Evolutionary conservation across 2,888 invertebrate species (phyloP).

Genomic region (Melinaea menophilus): DNA sequence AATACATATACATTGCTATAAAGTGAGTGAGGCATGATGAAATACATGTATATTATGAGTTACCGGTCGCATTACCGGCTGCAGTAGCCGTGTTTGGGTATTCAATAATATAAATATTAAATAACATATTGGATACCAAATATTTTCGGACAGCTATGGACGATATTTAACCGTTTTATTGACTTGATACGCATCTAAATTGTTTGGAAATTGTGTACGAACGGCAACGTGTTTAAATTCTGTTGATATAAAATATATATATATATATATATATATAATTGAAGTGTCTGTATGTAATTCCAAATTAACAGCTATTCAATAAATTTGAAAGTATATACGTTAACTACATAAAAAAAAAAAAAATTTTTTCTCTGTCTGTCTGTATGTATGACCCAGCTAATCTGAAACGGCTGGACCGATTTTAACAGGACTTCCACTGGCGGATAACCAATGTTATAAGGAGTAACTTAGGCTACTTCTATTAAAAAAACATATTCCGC

Average conservation of each 20-base stretch:
- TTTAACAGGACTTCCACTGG: too few relatives aligned
- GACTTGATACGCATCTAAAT: constrained; percentile 27
- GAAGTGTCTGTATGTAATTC: too few relatives aligned
- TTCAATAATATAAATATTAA: constrained; percentile 28
- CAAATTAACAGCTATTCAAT: too few relatives aligned
- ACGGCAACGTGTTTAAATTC: constrained; percentile 2
- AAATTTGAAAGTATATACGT: too few relatives aligned
- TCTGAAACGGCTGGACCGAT: too few relatives aligned
- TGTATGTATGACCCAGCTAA: too few relatives aligned
- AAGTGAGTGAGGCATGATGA: background rate
- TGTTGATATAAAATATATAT: background rate
- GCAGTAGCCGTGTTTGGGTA: constrained; percentile 23
- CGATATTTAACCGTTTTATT: constrained; percentile 33
- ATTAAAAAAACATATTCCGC: too few relatives aligned
- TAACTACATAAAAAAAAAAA: too few relatives aligned
- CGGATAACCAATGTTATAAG: too few relatives aligned
- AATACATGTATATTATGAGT: constrained; percentile 2
- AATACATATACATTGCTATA: too few relatives aligned
- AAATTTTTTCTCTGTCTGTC: too few relatives aligned
- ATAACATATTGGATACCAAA: constrained; percentile 27
- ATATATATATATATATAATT: background rate
- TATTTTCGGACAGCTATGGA: constrained; percentile 32
- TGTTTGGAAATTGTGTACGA: constrained; percentile 16
- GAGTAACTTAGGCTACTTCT: too few relatives aligned
- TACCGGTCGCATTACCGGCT: constrained; percentile 8